phyloP scores from a whole-genome alignment of 2,888 invertebrate genomes.

The Drosophila nigricruria region DNA sequence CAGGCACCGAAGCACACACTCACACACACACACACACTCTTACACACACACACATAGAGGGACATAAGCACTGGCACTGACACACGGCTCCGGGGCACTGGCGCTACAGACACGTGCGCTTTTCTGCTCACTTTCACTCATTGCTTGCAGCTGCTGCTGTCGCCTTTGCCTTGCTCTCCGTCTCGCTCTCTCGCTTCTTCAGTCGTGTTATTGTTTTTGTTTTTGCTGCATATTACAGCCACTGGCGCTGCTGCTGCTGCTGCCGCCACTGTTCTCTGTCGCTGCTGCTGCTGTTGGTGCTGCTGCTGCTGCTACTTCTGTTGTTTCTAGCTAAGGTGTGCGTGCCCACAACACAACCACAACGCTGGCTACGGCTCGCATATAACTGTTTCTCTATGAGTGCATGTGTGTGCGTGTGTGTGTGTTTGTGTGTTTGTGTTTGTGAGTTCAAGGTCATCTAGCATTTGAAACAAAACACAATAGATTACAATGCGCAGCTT shows the following conservation, averaged over 20 bases:
- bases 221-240: slow-evolving; percentile 60
- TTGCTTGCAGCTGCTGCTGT: slow-evolving; percentile 69
- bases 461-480: slow-evolving; percentile 82
- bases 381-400: slow-evolving; percentile 43
- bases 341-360: slow-evolving; percentile 74
- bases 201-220: slow-evolving; percentile 45
- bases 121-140: slow-evolving; percentile 80
- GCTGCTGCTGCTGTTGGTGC: slow-evolving; percentile 9
- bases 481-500: slow-evolving; percentile 65
- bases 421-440: slow-evolving; percentile 59
- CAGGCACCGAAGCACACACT: slow-evolving; percentile 45
- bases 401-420: slow-evolving; percentile 48
- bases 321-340: slow-evolving; percentile 66
- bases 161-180: slow-evolving; percentile 41
- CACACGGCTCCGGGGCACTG: slow-evolving; percentile 43
- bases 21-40: slow-evolving; percentile 5
- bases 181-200: slow-evolving; percentile 20
- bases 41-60: neutral
- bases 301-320: slow-evolving; percentile 25
- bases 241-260: slow-evolving; percentile 23
- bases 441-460: slow-evolving; percentile 84
- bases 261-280: slow-evolving; percentile 9
- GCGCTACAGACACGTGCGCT: slow-evolving; percentile 77
- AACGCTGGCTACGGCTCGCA: slow-evolving; percentile 50
- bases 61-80: slow-evolving; percentile 40